Conservation (phyloP, 2,888 invertebrate genomes). For the Pristionchus fissidentatus region DNA sequence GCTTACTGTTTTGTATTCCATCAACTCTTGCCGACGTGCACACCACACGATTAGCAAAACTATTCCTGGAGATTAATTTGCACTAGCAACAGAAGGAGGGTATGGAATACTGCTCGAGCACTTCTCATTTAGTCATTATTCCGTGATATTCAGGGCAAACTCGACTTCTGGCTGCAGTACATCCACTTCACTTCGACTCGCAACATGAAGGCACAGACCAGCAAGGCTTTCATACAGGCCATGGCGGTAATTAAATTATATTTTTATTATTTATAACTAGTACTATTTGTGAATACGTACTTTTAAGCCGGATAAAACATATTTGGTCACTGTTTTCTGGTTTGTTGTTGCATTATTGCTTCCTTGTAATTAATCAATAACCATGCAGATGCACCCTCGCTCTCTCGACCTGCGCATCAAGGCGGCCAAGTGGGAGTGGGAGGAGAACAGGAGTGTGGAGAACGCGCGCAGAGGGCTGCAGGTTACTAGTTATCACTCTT, state of each 20-base stretch:
- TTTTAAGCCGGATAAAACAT: too few relatives aligned
- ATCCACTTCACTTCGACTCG: background rate
- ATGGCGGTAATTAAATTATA: slow-evolving; percentile 10
- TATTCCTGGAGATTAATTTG: background rate
- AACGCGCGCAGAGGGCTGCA: slow-evolving; percentile 44
- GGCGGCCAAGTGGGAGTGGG: slow-evolving; percentile 40
- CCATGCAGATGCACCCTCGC: slow-evolving; percentile 46
- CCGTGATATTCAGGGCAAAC: slow-evolving; percentile 13
- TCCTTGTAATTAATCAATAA: background rate
- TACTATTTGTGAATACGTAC: too few relatives aligned
- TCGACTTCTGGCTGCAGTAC: slow-evolving; percentile 36
- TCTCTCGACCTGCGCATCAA: slow-evolving; percentile 29
- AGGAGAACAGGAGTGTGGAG: slow-evolving; percentile 46
- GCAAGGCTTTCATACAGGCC: slow-evolving; percentile 39
- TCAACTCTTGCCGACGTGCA: too few relatives aligned
- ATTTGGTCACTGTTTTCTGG: too few relatives aligned
- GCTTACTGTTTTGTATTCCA: too few relatives aligned
- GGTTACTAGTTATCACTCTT: background rate
- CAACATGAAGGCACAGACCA: background rate
- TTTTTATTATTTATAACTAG: background rate
- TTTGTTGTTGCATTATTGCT: too few relatives aligned
- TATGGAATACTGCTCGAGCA: background rate
- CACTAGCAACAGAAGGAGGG: background rate
- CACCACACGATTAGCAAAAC: background rate
- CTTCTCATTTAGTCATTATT: background rate